Percentiles rank a stretch among this genome's conserved stretches.
phyloP scores from a whole-genome alignment of 1,140 invertebrate genomes.

The Argopecten irradians region DNA sequence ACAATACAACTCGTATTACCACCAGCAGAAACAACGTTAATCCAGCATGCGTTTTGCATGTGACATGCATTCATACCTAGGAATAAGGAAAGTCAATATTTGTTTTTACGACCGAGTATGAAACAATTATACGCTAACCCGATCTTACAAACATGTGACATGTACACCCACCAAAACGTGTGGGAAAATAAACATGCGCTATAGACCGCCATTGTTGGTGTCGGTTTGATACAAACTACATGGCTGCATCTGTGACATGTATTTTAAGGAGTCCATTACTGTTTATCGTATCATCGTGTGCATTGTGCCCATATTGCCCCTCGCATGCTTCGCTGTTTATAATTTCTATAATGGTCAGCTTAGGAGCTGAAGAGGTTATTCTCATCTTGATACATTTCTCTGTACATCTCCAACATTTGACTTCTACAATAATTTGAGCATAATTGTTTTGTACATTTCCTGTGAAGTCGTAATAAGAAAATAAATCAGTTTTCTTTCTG shows the following conservation, averaged over 20 bases:
- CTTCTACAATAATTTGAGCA: no score
- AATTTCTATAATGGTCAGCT: not conserved
- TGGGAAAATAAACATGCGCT: no score
- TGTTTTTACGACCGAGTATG: not conserved
- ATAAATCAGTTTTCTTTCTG: no score
- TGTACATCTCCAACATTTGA: not conserved
- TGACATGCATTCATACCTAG: no score
- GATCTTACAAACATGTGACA: not conserved
- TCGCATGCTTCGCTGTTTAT: not conserved
- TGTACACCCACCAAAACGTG: not conserved
- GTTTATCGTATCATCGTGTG: not conserved
- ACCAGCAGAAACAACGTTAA: no score
- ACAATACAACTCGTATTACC: no score
- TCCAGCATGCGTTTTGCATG: no score
- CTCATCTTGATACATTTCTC: not conserved
- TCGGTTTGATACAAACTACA: not conserved
- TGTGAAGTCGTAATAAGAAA: no score
- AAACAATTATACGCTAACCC: not conserved
- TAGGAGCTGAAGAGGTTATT: not conserved
- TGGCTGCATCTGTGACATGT: conserved; percentile 14
- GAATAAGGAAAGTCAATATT: no score
- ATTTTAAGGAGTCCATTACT: conserved; percentile 15
- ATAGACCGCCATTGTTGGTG: not conserved
- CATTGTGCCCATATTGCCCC: not conserved
- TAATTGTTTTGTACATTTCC: no score